Evolutionary conservation across 2,113 vertebrate species (phyloP), one percentile per base, ranked within the genome.

Genomic region (Chlamydotis undulata): DNA sequence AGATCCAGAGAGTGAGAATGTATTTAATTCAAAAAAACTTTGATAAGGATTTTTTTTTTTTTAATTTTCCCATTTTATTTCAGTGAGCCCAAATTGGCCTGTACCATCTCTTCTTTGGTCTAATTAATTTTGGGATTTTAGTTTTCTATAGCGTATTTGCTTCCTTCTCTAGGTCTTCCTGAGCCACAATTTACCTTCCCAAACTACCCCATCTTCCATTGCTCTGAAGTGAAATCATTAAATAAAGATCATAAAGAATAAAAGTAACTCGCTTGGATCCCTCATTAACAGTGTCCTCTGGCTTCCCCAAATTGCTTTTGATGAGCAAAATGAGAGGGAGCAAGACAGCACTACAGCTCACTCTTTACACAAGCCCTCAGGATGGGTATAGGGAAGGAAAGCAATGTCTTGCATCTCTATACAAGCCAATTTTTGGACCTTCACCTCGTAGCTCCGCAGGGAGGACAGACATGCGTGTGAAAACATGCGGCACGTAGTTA

Each of bases 381-480:
- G 21, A 61, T 47, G 31, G 4, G 8, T 8, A 6, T 16, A 7
- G 26, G 21, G 50, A 76, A 65, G 25, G 35, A 71, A 75, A 75
- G 18, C 29, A 4, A 8, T 4, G 12, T 24, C 21, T 76, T 68
- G 7, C 3, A n/a, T 37, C 52, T 70, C 57, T 21, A 10, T 9
- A n/a, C 3, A 21, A 49, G 18, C 7, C 10, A 43, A 31, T 14
- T 45, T 53, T 53, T 10, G 9, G 11, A 7, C 25, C 10, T 87
- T 53, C 25, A 24, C 29, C 16, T 68, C 1, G 0, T 3, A 59
- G 41, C 29, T 59, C 39, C 70, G 19, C 49, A 65, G 67, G 14
- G 56, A 60, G n/a, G 22, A 14, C 0, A 7, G 23, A 10, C 13
- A 8, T 0, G 0, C 8, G 2, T 0, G 0, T 43, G 3, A 60